phyloP scores from a whole-genome alignment of 2,113 vertebrate species.

The Macquaria australasica region DNA sequence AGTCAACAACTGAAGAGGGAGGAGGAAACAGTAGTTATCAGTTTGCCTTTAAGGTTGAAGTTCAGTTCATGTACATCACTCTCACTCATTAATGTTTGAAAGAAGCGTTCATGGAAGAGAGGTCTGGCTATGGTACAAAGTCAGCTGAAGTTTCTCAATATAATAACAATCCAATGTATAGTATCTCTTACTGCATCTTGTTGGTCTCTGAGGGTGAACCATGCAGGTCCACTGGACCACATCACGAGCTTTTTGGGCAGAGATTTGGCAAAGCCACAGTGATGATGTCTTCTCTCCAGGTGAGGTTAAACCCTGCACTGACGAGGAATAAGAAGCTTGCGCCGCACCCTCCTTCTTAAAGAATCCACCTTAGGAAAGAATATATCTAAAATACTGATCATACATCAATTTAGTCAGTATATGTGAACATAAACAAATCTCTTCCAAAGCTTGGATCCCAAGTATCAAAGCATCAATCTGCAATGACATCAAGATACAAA shows the following conservation, averaged over 20 bases:
- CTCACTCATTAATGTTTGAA: constrained; percentile 12
- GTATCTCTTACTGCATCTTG: constrained; percentile 9
- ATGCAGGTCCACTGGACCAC: not conserved
- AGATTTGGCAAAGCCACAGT: constrained; percentile 23
- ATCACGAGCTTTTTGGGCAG: not conserved
- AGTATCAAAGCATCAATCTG: not conserved
- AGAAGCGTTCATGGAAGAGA: not conserved
- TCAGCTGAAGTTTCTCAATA: constrained; percentile 12
- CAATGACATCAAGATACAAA: not conserved
- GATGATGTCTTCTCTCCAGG: constrained; percentile 19
- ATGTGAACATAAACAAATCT: constrained; percentile 45
- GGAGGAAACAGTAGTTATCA: constrained; percentile 33
- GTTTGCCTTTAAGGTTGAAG: constrained; percentile 28
- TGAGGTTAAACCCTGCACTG: constrained; percentile 11
- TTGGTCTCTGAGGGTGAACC: constrained; percentile 10
- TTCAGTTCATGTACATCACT: constrained; percentile 22
- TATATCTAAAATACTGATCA: constrained; percentile 7
- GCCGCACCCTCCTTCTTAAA: constrained; percentile 8
- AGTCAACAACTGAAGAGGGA: not conserved
- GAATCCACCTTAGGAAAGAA: constrained; percentile 32
- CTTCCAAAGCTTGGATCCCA: constrained; percentile 4
- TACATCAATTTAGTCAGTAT: not conserved
- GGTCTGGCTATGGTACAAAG: constrained; percentile 28
- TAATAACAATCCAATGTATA: not conserved
- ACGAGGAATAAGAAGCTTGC: not conserved